Evolutionary conservation across 2,888 invertebrate species (phyloP), one percentile per base, ranked within the genome.

Genomic region (Philaethria dido): DNA sequence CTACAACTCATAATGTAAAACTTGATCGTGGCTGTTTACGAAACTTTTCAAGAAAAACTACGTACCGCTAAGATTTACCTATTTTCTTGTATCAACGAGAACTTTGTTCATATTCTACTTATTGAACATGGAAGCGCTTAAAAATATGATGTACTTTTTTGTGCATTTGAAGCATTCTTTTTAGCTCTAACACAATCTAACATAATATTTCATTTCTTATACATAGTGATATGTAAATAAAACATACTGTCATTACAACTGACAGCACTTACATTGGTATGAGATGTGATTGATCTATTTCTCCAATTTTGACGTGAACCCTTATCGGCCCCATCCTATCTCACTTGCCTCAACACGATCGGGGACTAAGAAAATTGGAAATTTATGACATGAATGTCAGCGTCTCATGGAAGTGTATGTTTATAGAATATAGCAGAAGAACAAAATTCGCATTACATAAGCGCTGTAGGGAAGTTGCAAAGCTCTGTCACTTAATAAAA

Each of bases 401-500:
- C 69, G 62, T 62, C 45, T 70, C 70, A 66, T 70, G 70, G 72
- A 75, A 73, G 67, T 70, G 72, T 72, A 74, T 69, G 66, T 74
- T 76, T 75, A 78, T 75, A 75, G 74, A 75, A 75, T 75, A 73
- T 62, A 73, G 75, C 75, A 55, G 57, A 61, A 55, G 48, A 50
- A 39, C n/a, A 66, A 68, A 68, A 64, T 47, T 54, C 20, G 14
- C 25, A 20, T 50, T 57, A 60, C 42, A 78, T 78, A 81, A 84
- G 75, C 74, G 77, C 71, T 76, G 69, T 73, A 74, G 73, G 70
- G 76, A 77, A 85, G 78, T 82, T 79, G 82, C 79, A 81, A 86
- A 88, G 82, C 78, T 82, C 81, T 82, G 80, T 85, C 86, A 88
- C 88, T 88, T 88, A 88, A 88, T 88, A 89, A 88, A 89, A 88